Evolutionary conservation across 2,797 vertebrate species (phyloP), one percentile per base, ranked within the genome.

Genomic region (Sebastes hopkinsi): DNA sequence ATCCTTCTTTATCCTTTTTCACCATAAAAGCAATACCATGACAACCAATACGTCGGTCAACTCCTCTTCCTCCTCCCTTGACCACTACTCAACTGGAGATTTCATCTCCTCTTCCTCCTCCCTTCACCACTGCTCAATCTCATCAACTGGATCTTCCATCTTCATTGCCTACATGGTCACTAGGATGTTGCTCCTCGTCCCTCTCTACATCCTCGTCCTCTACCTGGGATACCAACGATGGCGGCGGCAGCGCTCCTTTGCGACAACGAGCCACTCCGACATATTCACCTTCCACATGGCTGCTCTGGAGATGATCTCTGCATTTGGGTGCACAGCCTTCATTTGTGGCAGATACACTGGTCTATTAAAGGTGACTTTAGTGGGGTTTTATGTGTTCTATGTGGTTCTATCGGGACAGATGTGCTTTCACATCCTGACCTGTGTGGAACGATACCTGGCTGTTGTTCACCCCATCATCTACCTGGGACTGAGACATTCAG

Each of bases 401-500:
- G 0, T 42, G 0, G 2, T 0, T 23, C 13, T 13, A 0, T 20
- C 11, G 0, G 75, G 34, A 6, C 25, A 80, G 0, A 16, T 22
- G 0, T 1, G 5, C 1, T 64, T 89, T 23, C 76, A 88, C 9
- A 0, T 62, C 11, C 58, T 91, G 14, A 82, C 79, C 4, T 85
- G 86, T 42, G 29, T 79, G 8, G 88, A 91, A 1, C 62, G 77
- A 6, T 87, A 89, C 2, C 13, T 90, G 60, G 87, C 89, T 16
- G 87, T 87, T 0, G 56, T 88, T 46, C 82, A 87, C 5, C 89
- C 88, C 0, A 6, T 91, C 65, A n/a, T 11, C 65, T 91, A 87
- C 59, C 14, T 74, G 58, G 5, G 38, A 10, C 34, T 87, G 12
- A 83, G 20, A 16, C 60, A 27, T 8, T 12, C 34, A 0, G 18